A percentile compares a stretch with the other conserved stretches of the same genome.
Evolutionary conservation across 1,140 invertebrate genomes (phyloP).

Genomic region (Camponotus pennsylvanicus): DNA sequence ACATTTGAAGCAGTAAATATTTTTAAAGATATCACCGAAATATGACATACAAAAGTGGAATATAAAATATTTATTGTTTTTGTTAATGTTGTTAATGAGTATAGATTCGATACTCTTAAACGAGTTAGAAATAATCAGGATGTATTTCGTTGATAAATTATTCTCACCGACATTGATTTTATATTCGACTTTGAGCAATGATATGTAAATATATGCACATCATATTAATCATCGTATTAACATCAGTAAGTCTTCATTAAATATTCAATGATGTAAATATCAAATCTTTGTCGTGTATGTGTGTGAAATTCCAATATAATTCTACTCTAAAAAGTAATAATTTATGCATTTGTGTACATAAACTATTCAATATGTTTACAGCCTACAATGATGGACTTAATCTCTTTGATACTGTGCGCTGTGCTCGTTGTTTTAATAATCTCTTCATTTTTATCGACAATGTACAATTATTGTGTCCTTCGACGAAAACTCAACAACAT

Average conservation of each 20-base stretch:
- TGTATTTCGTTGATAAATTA: too few species aligned
- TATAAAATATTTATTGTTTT: too few species aligned
- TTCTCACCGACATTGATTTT: too few species aligned
- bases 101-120: neutral
- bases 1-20: too few species aligned
- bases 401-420: constrained; percentile 26
- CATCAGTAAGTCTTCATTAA: too few species aligned
- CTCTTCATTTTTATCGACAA: neutral
- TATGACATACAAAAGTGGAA: too few species aligned
- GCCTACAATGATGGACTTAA: constrained; percentile 26
- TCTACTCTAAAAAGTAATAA: neutral
- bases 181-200: too few species aligned
- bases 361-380: constrained; percentile 3
- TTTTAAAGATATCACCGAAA: too few species aligned
- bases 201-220: too few species aligned
- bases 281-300: neutral
- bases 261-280: too few species aligned
- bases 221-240: too few species aligned
- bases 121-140: neutral
- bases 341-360: neutral
- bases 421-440: constrained; percentile 25
- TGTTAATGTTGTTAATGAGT: too few species aligned
- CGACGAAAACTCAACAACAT: constrained; percentile 63
- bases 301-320: neutral
- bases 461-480: constrained; percentile 51